Evolutionary conservation across 2,797 vertebrate genomes (phyloP), one percentile per base, ranked within the genome.

Genomic region (Anabacerthia variegaticeps): DNA sequence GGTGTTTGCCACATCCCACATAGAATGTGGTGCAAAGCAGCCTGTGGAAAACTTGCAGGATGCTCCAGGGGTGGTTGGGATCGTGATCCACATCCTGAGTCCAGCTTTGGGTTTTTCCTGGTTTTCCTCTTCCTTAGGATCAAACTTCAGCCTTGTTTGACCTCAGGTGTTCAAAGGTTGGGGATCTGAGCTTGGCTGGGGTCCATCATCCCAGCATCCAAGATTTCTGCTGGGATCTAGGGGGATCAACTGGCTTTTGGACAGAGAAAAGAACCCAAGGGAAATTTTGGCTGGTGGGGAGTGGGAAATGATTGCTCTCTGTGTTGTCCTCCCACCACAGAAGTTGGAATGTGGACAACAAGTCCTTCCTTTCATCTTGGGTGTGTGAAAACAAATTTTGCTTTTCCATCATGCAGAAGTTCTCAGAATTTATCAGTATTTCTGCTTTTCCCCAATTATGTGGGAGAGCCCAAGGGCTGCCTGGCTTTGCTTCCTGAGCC

Each of bases 81-180:
- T 41, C 2, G 1, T 26, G 34, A 55, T 46, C 49, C 32, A 1
- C 2, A 0, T 34, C 65, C 59, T 0, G 0, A 32, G 27, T 19
- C 30, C 51, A 39, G 58, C 27, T 87, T 72, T 51, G 63, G 46
- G 30, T 1, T 65, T 68, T 68, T 24, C n/a, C 24, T 7, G 3
- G 1, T 79, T 91, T 75, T 66, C 37, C 52, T 48, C 9, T 72
- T 68, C 54, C 65, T 73, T 34, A 22, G 43, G 19, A 4, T 41
- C 54, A 10, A 37, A 18, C 39, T 12, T 30, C 1, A 16, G 18
- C 28, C 37, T 43, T 1, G 0, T 37, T 39, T 49, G 15, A 52
- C 58, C n/a, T 49, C 2, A 0, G 8, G 62, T 34, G 56, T 36
- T 75, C 37, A 2, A 3, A 27, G 34, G 5, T 4, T 32, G 62